Percentiles rank a stretch among this genome's conserved stretches.
Evolutionary conservation across 2,888 invertebrate species (phyloP).

Genomic region (Drosophila picticornis): DNA sequence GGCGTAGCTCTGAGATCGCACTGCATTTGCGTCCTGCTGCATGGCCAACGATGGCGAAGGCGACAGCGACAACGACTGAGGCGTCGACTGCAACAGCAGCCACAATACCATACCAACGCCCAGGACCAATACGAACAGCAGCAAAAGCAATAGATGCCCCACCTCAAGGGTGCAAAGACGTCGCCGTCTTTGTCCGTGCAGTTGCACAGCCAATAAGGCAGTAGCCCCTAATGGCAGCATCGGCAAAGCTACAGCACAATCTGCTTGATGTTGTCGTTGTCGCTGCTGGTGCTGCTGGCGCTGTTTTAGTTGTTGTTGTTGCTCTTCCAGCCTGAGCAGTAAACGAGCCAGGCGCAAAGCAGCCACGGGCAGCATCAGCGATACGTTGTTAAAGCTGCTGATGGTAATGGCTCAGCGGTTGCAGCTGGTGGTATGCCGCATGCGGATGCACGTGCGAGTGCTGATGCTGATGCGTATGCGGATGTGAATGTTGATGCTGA

Average conservation of each 20-base stretch:
- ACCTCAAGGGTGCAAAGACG: slow-evolving; percentile 14
- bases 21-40: slow-evolving; percentile 13
- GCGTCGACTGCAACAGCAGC: slow-evolving; percentile 13
- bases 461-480: slow-evolving; percentile 39
- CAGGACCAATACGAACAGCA: slow-evolving; percentile 13
- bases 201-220: slow-evolving; percentile 19
- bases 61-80: neutral
- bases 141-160: slow-evolving; percentile 8
- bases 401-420: slow-evolving; percentile 72
- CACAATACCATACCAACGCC: slow-evolving; percentile 21
- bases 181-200: neutral
- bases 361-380: slow-evolving; percentile 37
- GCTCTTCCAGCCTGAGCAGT: slow-evolving; percentile 12
- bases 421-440: slow-evolving; percentile 55
- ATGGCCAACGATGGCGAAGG: neutral
- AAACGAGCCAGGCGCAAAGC: slow-evolving; percentile 44
- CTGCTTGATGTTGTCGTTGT: neutral
- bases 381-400: slow-evolving; percentile 78
- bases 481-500: slow-evolving; percentile 35
- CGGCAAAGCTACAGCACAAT: slow-evolving; percentile 7
- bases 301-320: neutral
- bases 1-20: slow-evolving; percentile 42
- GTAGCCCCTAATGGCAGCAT: slow-evolving; percentile 6
- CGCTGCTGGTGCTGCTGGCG: slow-evolving; percentile 1
- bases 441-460: slow-evolving; percentile 47